Conservation (phyloP, 2,113 vertebrate species). For the Microtus montanus region DNA sequence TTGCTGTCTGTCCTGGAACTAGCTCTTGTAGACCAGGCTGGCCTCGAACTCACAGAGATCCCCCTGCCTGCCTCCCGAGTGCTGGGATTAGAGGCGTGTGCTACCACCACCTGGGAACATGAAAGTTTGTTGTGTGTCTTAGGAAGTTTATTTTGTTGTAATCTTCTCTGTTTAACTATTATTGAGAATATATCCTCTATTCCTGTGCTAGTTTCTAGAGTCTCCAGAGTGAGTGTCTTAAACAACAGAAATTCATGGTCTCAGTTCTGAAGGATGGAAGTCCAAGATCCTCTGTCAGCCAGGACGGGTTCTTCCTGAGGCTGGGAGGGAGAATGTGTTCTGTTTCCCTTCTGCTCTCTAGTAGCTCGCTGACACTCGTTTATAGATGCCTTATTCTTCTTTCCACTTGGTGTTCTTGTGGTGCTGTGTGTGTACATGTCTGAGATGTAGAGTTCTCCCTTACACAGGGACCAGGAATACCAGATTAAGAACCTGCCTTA, state of each 20-base stretch:
- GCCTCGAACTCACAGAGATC: background rate
- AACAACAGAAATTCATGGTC: constrained; percentile 32
- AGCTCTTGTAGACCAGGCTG: no score
- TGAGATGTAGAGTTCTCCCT: background rate
- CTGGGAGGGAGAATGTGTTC: background rate
- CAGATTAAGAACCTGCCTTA: constrained; percentile 2
- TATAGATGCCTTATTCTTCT: background rate
- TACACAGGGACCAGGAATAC: background rate
- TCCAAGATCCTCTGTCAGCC: background rate
- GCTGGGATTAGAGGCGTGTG: background rate
- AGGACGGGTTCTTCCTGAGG: background rate
- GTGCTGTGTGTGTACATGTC: background rate
- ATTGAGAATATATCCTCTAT: constrained; percentile 16
- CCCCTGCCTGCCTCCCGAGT: background rate
- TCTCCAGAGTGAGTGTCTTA: background rate
- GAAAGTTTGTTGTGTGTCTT: background rate
- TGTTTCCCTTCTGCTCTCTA: background rate
- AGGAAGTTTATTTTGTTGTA: constrained; percentile 48
- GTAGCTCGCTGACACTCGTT: background rate
- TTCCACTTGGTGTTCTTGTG: background rate
- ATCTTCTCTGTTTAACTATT: constrained; percentile 8
- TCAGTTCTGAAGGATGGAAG: background rate
- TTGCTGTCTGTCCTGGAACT: no score
- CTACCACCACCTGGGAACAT: background rate
- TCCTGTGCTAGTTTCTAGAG: background rate